A percentile compares a stretch with the other conserved stretches of the same genome.
Evolutionary conservation across 2,113 vertebrate genomes (phyloP).

Genomic region (Coracopsis vasa): DNA sequence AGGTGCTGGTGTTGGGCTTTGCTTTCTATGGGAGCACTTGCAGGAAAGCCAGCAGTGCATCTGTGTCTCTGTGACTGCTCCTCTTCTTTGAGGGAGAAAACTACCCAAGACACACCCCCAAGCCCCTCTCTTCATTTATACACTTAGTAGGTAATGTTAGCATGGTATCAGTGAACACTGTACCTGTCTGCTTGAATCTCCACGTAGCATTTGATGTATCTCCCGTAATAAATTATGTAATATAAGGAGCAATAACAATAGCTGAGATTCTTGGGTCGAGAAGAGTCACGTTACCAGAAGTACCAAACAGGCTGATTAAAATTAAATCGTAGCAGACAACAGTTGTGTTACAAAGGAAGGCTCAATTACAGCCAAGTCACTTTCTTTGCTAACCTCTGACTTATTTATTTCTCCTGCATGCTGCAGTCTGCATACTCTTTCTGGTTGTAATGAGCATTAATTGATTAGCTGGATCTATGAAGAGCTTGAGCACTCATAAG

Average conservation of each 20-base stretch:
- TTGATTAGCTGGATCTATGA: slow-evolving; percentile 92
- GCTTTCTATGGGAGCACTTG: neutral
- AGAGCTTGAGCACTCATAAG: slow-evolving; percentile 85
- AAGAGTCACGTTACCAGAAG: slow-evolving; percentile 13
- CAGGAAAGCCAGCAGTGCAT: neutral
- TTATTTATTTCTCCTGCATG: slow-evolving; percentile 71
- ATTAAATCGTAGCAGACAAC: slow-evolving; percentile 66
- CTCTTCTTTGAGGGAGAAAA: neutral
- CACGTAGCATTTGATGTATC: neutral
- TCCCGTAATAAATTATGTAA: slow-evolving; percentile 38
- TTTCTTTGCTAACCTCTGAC: slow-evolving; percentile 67
- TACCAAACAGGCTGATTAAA: slow-evolving; percentile 53
- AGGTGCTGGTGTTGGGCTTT: neutral
- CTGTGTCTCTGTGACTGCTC: neutral
- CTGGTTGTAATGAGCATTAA: slow-evolving; percentile 89
- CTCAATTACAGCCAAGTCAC: slow-evolving; percentile 56
- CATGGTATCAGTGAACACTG: neutral
- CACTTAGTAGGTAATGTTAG: neutral
- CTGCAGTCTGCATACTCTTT: slow-evolving; percentile 73
- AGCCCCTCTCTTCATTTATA: neutral
- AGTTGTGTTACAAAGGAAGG: slow-evolving; percentile 55
- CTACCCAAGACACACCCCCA: neutral
- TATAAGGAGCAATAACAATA: slow-evolving; percentile 11
- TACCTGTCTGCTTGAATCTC: neutral
- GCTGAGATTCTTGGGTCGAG: slow-evolving; percentile 36